Evolutionary conservation across 1,140 invertebrate genomes (phyloP).

Genomic region (Cydia pomonella): DNA sequence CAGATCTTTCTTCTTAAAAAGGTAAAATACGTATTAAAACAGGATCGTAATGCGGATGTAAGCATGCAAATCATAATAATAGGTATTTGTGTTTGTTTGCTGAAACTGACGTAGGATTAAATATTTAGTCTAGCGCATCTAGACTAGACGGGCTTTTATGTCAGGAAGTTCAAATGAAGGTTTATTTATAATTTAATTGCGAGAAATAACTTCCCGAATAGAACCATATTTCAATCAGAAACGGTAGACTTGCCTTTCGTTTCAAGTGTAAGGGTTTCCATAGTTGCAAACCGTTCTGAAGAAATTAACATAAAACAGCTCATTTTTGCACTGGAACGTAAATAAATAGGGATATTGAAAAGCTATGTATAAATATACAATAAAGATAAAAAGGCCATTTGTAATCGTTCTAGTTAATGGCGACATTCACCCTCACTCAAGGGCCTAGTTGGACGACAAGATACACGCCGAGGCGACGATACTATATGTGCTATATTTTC

Average conservation of each 20-base stretch:
- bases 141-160: constrained; percentile 12
- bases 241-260: neutral
- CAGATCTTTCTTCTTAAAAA: no score
- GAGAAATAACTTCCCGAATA: constrained; percentile 4
- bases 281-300: neutral
- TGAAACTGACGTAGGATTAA: constrained; percentile 1
- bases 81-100: neutral
- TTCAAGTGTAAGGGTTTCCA: neutral
- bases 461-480: no score
- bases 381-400: no score
- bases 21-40: neutral
- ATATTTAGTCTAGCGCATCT: constrained; percentile 9
- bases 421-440: no score
- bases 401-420: no score
- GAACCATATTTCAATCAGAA: neutral
- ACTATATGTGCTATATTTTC: no score
- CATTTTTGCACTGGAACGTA: neutral
- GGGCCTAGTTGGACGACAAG: no score
- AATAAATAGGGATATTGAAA: neutral
- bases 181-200: constrained; percentile 15
- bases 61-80: neutral
- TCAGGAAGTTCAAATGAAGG: constrained; percentile 9
- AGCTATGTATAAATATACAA: no score
- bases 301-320: neutral
- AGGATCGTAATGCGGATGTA: neutral